Percentiles rank a stretch among this genome's conserved stretches.
Conservation (phyloP, 2,113 vertebrate species). For the Girardinichthys multiradiatus region DNA sequence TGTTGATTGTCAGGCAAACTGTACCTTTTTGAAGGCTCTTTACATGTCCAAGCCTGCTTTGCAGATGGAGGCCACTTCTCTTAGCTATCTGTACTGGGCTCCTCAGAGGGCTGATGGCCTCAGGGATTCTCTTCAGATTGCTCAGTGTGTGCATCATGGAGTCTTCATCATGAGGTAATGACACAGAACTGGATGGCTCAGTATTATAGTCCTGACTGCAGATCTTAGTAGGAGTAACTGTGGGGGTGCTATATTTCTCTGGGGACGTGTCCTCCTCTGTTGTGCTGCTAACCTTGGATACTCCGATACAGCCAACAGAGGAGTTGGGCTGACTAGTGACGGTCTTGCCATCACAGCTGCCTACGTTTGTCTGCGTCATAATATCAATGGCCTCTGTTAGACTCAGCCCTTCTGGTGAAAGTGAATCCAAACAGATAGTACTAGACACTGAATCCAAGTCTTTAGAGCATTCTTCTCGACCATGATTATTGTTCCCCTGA, state of each 20-base stretch:
- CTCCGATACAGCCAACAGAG: conserved; percentile 23
- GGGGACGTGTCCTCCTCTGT: conserved; percentile 31
- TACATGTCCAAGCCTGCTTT: conserved; percentile 79
- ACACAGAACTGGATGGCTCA: conserved; percentile 54
- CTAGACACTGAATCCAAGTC: conserved; percentile 74
- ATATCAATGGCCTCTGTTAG: conserved; percentile 57
- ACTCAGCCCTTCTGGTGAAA: conserved; percentile 61
- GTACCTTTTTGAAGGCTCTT: conserved; percentile 89
- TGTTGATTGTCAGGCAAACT: background rate
- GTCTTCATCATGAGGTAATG: conserved; percentile 86
- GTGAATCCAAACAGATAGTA: conserved; percentile 59
- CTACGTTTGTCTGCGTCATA: conserved; percentile 29
- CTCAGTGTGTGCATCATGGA: conserved; percentile 91
- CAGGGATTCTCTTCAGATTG: conserved; percentile 87
- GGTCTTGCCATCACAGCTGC: background rate
- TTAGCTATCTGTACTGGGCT: conserved; percentile 86
- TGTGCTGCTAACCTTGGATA: conserved; percentile 66
- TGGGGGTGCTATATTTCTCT: conserved; percentile 7
- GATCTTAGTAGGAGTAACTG: conserved; percentile 49
- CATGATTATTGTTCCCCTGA: conserved; percentile 1
- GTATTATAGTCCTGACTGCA: conserved; percentile 27
- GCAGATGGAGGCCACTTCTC: conserved; percentile 77
- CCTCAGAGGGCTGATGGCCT: conserved; percentile 91
- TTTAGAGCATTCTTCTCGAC: conserved; percentile 21
- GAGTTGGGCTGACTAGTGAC: conserved; percentile 9